Percentiles rank a stretch among this genome's conserved stretches.
phyloP scores from a whole-genome alignment of 1,140 invertebrate genomes.

The Ooceraea biroi region DNA sequence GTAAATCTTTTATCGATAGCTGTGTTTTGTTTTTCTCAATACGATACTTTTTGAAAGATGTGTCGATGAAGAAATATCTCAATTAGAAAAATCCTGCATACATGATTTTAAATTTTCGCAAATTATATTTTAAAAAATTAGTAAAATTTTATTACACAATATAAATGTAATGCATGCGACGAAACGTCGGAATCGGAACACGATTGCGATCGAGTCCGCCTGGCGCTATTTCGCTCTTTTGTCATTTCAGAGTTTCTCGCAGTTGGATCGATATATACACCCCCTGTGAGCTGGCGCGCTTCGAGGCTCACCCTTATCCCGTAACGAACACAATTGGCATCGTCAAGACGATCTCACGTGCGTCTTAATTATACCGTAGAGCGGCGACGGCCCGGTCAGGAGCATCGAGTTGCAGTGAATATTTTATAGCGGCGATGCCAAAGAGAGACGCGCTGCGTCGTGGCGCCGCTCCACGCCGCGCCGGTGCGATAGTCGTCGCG shows the following conservation, averaged over 20 bases:
- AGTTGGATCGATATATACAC: conserved; percentile 51
- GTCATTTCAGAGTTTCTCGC: conserved; percentile 56
- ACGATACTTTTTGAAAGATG: too few species aligned
- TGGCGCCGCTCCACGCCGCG: conserved; percentile 29
- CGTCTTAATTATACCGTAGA: conserved; percentile 61
- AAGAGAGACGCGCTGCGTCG: conserved; percentile 38
- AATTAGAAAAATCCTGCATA: too few species aligned
- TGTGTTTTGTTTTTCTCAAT: too few species aligned
- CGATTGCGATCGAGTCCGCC: conserved; percentile 7
- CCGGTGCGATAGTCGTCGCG: conserved; percentile 56
- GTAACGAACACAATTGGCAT: conserved; percentile 63
- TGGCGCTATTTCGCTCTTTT: conserved; percentile 43
- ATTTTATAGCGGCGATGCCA: conserved; percentile 64
- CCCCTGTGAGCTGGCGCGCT: conserved; percentile 28
- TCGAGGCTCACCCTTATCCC: conserved; percentile 55
- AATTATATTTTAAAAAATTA: too few species aligned
- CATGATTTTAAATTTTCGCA: too few species aligned
- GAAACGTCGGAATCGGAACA: not conserved
- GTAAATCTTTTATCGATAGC: too few species aligned
- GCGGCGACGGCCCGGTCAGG: conserved; percentile 56
- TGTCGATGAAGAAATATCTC: too few species aligned
- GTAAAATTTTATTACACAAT: too few species aligned
- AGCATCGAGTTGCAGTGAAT: conserved; percentile 68
- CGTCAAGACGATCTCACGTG: conserved; percentile 63
- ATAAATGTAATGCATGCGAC: too few species aligned